phyloP scores from a whole-genome alignment of 1,140 invertebrate genomes.

The Apolygus lucorum region DNA sequence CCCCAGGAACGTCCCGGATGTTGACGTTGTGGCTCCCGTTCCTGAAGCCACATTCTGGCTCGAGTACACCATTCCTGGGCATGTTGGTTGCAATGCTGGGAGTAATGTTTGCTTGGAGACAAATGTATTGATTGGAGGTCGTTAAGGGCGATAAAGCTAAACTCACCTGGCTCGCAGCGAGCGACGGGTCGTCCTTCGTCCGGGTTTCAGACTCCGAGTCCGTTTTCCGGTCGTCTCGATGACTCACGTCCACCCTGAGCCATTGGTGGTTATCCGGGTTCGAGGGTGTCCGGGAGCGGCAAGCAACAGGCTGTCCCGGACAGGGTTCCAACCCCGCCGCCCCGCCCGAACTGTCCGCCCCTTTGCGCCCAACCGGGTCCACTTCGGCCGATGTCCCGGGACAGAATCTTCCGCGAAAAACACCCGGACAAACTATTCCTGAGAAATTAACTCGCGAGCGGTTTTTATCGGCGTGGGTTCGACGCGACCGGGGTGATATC shows the following conservation, averaged over 20 bases:
- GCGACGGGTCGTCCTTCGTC: background rate
- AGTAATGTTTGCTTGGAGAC: background rate
- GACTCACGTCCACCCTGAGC: background rate
- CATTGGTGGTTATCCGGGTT: background rate
- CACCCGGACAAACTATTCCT: background rate
- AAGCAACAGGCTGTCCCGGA: constrained; percentile 11
- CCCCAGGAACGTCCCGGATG: too few relatives aligned
- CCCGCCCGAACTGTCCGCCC: background rate
- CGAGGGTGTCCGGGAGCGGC: background rate
- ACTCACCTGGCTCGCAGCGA: background rate
- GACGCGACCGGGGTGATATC: too few relatives aligned
- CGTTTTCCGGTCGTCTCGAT: background rate
- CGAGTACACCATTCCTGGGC: too few relatives aligned
- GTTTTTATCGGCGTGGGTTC: constrained; percentile 1
- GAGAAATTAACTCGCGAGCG: background rate
- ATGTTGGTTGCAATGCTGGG: background rate
- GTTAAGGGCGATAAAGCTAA: too few relatives aligned
- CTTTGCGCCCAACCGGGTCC: too few relatives aligned
- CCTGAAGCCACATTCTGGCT: too few relatives aligned
- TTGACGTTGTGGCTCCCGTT: too few relatives aligned
- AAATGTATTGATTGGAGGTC: background rate
- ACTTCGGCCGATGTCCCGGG: background rate
- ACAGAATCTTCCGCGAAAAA: background rate
- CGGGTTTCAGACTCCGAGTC: background rate
- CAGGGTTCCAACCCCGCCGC: background rate